Base-by-base conservation (phyloP, 2,797 vertebrate genomes). In the Presbytis comata region DNA sequence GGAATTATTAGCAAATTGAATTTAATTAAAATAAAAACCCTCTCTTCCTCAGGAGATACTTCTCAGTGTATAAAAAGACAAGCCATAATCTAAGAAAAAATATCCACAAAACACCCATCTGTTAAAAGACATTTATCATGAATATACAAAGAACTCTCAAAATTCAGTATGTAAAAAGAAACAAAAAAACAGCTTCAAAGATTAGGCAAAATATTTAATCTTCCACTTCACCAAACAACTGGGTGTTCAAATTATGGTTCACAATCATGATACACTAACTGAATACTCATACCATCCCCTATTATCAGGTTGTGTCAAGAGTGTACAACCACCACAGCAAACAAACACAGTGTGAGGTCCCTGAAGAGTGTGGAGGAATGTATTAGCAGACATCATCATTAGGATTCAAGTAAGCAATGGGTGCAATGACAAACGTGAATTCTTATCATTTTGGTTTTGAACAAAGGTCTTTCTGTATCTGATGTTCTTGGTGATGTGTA, bases 371-470 rank as follows among this genome's bases (percentile, higher is more conserved):
- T 2, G 26, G 64, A 84, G 6, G 72, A 79, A 57, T 13, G 12
- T 16, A 16, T 30, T 24, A 33, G 30, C 33, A 72, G 16, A 13
- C 12, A 8, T n/a, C 26, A 10, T 12, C 13, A 21, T 1, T 5
- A 33, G 12, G 30, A 26, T 46, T 44, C 24, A n/a, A 6, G 11
- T 33, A 46, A 78, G n/a, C n/a, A 28, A 1, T 0, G 3, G 6
- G 16, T 24, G 7, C 22, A 19, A 33, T 2, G 87, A 39, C 11
- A 72, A 67, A 19, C 1, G 22, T 1, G 41, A 14, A n/a, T 8
- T 19, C 8, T 19, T 19, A 88, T 5, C 14, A 33, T 44, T 61
- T 36, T 72, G 6, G 14, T 14, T 81, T 36, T 50, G 50, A 82
- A 72, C 13, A 4, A 16, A 46, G 28, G 72, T 28, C 8, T 48